Base-by-base conservation (phyloP, 92 coral and sea anemone species). In the Paragorgia papillata region DNA sequence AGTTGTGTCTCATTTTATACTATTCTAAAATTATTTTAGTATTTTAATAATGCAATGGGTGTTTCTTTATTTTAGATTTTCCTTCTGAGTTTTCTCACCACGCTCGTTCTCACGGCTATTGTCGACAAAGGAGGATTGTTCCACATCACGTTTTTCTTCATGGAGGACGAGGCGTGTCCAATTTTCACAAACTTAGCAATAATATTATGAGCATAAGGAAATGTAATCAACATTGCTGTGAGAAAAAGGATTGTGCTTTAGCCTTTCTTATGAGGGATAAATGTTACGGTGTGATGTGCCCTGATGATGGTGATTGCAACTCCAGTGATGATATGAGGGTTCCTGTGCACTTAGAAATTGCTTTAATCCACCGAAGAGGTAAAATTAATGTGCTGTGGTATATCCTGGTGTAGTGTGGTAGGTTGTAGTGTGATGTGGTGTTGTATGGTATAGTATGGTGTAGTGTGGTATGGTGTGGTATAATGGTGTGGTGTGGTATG, bases 271-370 rank as follows among this genome's bases (percentile, higher is more conserved):
- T 71, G 78, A 31, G 51, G 34, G 78, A 55, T n/a, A 71, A 51
- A 55, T 71, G 78, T 34, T 71, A 71, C 29, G 78, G 78, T 48
- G 78, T 71, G 9, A 53, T 71, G 17, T 71, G 78, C 20, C 78
- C 78, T 22, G 78, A 71, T 55, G 64, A 55, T 71, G 63, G 78
- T 54, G 64, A 71, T 17, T 71, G 78, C 54, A 58, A 71, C 34
- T 71, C 65, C 17, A 54, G 43, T 18, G 21, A 34, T 35, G 31
- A 54, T 3, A 71, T 7, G 13, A 53, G 78, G 35, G 51, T 71
- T 18, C 78, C 78, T 5, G 30, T 71, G 64, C 78, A 71, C 54
- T 7, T 71, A 51, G 78, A 71, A 34, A 71, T 71, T 18, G 78
- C 78, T 19, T 71, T 71, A 15, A 7, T 71, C 41, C 50, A 32